Evolutionary conservation across 2,888 invertebrate genomes (phyloP).

Genomic region (Drosophila longiperda): DNA sequence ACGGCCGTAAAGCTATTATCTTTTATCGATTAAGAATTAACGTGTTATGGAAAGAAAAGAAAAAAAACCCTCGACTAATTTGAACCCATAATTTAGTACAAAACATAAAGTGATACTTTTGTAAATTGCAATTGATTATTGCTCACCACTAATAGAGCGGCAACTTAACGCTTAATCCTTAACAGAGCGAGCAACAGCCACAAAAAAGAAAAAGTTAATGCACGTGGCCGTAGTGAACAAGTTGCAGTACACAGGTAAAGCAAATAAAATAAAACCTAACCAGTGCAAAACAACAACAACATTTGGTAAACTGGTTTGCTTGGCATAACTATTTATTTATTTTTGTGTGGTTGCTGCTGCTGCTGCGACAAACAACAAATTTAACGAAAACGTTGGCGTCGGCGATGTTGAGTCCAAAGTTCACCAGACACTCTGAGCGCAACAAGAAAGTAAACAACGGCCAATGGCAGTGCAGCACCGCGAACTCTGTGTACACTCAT

Average conservation of each 20-base stretch:
- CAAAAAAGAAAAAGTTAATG: conserved; percentile 14
- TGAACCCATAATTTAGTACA: background rate
- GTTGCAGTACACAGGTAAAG: conserved; percentile 10
- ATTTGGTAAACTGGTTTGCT: conserved; percentile 60
- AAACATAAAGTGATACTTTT: conserved; percentile 3
- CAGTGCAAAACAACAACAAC: conserved; percentile 23
- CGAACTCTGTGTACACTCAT: conserved; percentile 41
- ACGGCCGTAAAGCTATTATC: conserved; percentile 17
- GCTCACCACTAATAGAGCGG: background rate
- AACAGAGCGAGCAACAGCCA: too few relatives aligned
- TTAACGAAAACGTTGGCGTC: background rate
- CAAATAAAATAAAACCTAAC: background rate
- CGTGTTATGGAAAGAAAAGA: background rate
- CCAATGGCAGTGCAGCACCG: conserved; percentile 21
- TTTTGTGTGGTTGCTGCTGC: conserved; percentile 21
- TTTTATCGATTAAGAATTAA: conserved; percentile 23
- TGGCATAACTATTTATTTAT: conserved; percentile 44
- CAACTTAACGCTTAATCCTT: background rate
- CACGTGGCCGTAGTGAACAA: conserved; percentile 6
- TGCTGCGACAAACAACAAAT: conserved; percentile 21
- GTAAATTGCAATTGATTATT: background rate
- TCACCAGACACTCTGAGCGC: conserved; percentile 38
- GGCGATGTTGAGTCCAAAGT: conserved; percentile 50
- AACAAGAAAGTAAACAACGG: conserved; percentile 48
- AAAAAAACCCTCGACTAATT: conserved; percentile 2